Percentiles rank a stretch among this genome's conserved stretches.
Evolutionary conservation across 2,113 vertebrate genomes (phyloP).

Genomic region (Telmatochromis sp.): DNA sequence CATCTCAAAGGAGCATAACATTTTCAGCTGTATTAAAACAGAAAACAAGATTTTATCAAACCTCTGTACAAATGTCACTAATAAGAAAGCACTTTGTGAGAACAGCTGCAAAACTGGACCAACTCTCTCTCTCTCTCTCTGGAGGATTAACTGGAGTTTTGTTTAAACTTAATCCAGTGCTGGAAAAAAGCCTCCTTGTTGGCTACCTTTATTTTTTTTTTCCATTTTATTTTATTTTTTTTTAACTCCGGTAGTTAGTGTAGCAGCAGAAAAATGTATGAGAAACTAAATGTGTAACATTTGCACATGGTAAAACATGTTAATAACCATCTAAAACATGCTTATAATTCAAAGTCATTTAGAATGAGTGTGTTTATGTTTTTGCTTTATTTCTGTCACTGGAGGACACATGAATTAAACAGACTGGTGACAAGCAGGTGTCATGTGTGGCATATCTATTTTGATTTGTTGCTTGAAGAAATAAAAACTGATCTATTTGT

Average conservation of each 20-base stretch:
- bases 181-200: neutral
- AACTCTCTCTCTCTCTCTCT: neutral
- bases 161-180: conserved; percentile 1
- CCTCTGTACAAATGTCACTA: neutral
- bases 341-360: conserved; percentile 22
- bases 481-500: neutral
- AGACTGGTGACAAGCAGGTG: neutral
- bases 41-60: neutral
- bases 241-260: neutral
- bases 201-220: neutral
- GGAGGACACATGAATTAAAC: neutral
- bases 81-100: conserved; percentile 29
- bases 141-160: conserved; percentile 41
- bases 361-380: neutral
- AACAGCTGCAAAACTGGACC: conserved; percentile 29
- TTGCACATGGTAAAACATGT: conserved; percentile 52
- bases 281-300: conserved; percentile 32
- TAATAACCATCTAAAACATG: neutral
- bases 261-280: neutral
- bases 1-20: neutral
- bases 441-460: neutral
- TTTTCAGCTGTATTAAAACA: neutral
- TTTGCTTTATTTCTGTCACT: neutral
- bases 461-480: neutral
- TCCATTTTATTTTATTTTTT: neutral